Percentiles rank a stretch among this genome's conserved stretches.
phyloP scores from a whole-genome alignment of 2,888 invertebrate genomes.

The Gibbula magus region DNA sequence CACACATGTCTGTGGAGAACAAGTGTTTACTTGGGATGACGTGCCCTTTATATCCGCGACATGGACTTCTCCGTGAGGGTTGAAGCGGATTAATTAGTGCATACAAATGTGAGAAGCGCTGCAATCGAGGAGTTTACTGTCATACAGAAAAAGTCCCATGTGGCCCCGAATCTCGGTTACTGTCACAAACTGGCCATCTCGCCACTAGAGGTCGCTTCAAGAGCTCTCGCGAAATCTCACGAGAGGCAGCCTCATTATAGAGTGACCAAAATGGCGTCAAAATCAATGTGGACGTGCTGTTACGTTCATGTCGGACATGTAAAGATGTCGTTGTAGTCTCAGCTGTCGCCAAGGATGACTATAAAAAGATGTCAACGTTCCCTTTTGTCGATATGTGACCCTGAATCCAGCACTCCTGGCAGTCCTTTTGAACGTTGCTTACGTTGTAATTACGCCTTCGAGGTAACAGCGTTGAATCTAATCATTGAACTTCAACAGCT shows the following conservation, averaged over 20 bases:
- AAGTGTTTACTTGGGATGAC: too few species aligned
- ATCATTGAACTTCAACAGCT: too few species aligned
- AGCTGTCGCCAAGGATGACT: background rate
- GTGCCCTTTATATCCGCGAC: too few species aligned
- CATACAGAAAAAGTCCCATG: background rate
- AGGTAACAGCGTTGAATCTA: too few species aligned
- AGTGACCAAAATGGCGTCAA: background rate
- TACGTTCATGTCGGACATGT: background rate
- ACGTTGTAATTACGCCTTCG: too few species aligned
- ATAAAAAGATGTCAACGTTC: background rate
- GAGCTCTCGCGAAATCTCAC: background rate
- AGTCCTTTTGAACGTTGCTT: too few species aligned
- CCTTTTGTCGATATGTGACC: background rate
- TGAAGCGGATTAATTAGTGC: constrained; percentile 12
- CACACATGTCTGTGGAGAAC: too few species aligned
- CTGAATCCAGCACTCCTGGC: background rate
- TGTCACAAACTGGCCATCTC: background rate
- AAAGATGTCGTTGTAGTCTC: background rate
- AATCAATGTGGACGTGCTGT: constrained; percentile 20
- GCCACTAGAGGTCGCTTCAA: background rate
- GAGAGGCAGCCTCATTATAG: background rate
- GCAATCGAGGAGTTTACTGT: constrained; percentile 3
- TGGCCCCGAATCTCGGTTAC: background rate
- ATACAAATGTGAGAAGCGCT: background rate
- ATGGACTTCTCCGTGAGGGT: background rate